A percentile compares a stretch with the other conserved stretches of the same genome.
Conservation (phyloP, 2,888 invertebrate species). For the Drosophila nigricruria region DNA sequence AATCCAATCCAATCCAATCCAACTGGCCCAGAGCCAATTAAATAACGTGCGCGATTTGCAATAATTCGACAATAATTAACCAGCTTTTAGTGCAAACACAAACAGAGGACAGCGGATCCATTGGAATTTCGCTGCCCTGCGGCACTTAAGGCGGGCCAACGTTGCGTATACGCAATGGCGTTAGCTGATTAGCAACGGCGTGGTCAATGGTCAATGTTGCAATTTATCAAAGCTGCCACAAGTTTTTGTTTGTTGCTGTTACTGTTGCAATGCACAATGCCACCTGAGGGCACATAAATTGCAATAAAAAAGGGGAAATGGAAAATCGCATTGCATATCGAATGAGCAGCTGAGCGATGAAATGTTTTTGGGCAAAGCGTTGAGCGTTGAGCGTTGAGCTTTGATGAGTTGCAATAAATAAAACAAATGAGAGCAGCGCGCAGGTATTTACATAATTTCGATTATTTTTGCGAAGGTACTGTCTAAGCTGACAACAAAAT, state of each 20-base stretch:
- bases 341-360: slow-evolving; percentile 42
- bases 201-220: slow-evolving; percentile 13
- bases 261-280: slow-evolving; percentile 1
- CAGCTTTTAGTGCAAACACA: slow-evolving; percentile 17
- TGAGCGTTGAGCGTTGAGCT: background rate
- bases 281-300: slow-evolving; percentile 44
- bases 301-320: slow-evolving; percentile 8
- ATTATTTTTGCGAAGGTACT: slow-evolving; percentile 60
- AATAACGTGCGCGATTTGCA: slow-evolving; percentile 36
- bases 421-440: slow-evolving; percentile 45
- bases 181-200: slow-evolving; percentile 31
- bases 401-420: slow-evolving; percentile 47
- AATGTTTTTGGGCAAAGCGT: slow-evolving; percentile 9
- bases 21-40: slow-evolving; percentile 50
- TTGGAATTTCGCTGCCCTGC: background rate
- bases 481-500: slow-evolving; percentile 29
- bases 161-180: slow-evolving; percentile 49
- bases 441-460: slow-evolving; percentile 74
- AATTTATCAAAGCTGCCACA: slow-evolving; percentile 10
- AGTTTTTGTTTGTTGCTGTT: background rate
- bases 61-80: slow-evolving; percentile 43
- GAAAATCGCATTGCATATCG: slow-evolving; percentile 50
- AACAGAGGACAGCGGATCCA: slow-evolving; percentile 2
- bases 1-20: slow-evolving; percentile 37
- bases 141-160: slow-evolving; percentile 28